A percentile compares a stretch with the other conserved stretches of the same genome.
phyloP scores from a whole-genome alignment of 2,113 vertebrate genomes.

The Actinemys pallida region DNA sequence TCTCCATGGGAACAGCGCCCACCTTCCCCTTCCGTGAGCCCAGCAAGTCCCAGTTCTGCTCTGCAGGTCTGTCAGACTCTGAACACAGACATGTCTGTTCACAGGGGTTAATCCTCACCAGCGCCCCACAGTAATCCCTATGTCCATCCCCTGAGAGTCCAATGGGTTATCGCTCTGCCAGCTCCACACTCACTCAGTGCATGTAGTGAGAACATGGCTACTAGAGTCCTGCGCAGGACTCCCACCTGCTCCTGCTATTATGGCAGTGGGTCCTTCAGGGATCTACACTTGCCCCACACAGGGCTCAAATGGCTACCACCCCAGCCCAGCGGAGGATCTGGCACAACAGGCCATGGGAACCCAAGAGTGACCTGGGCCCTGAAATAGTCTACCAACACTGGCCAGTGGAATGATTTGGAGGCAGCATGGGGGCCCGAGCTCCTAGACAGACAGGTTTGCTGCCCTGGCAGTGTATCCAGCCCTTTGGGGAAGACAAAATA shows the following conservation, averaged over 20 bases:
- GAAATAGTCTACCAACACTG: not conserved
- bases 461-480: not conserved
- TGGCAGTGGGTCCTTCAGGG: too few species aligned
- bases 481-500: not conserved
- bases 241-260: too few species aligned
- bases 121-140: not conserved
- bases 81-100: not conserved
- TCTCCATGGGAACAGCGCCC: not conserved
- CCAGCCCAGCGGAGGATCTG: not conserved
- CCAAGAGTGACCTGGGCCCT: not conserved
- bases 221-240: too few species aligned
- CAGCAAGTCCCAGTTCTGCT: not conserved
- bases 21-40: too few species aligned
- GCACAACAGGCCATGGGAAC: not conserved
- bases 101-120: not conserved
- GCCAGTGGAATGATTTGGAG: not conserved
- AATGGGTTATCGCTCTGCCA: not conserved
- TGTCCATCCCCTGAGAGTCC: not conserved
- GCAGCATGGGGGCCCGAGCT: not conserved
- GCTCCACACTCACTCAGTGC: not conserved
- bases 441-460: not conserved
- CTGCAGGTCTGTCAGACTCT: not conserved
- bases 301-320: not conserved
- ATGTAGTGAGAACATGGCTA: not conserved
- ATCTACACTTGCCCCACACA: too few species aligned